Evolutionary conservation across 2,113 vertebrate genomes (phyloP).

Genomic region (Peromyscus maniculatus): DNA sequence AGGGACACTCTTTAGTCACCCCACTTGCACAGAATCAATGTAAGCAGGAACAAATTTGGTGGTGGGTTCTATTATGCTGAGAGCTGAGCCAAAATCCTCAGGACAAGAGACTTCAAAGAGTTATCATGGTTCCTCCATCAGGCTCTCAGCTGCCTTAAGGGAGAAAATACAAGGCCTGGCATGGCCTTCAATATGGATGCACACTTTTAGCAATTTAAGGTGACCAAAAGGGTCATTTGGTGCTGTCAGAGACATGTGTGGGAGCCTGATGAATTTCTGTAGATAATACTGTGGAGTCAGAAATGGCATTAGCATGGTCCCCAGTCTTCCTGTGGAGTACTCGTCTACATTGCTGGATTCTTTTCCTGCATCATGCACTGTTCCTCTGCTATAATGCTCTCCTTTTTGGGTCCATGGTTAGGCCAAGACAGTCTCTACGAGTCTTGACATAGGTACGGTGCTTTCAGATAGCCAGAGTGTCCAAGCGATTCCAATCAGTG

Average conservation of each 20-base stretch:
- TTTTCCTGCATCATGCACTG: background rate
- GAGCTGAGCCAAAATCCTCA: background rate
- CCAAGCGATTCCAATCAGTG: background rate
- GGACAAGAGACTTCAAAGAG: background rate
- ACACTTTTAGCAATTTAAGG: background rate
- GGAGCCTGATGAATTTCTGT: background rate
- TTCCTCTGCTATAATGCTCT: background rate
- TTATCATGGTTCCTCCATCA: background rate
- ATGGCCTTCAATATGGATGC: background rate
- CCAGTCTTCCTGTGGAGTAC: background rate
- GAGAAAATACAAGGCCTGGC: background rate
- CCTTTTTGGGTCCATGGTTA: background rate
- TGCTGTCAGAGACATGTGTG: background rate
- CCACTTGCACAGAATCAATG: background rate
- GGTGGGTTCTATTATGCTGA: background rate
- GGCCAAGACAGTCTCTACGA: background rate
- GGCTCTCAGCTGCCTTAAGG: background rate
- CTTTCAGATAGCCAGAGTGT: background rate
- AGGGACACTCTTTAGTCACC: background rate
- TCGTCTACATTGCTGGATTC: background rate
- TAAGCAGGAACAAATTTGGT: background rate
- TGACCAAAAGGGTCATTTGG: background rate
- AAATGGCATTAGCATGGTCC: background rate
- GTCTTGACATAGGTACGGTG: accelerated
- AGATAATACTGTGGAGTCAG: background rate